phyloP scores from a whole-genome alignment of 2,113 vertebrate species.

The Sander vitreus region DNA sequence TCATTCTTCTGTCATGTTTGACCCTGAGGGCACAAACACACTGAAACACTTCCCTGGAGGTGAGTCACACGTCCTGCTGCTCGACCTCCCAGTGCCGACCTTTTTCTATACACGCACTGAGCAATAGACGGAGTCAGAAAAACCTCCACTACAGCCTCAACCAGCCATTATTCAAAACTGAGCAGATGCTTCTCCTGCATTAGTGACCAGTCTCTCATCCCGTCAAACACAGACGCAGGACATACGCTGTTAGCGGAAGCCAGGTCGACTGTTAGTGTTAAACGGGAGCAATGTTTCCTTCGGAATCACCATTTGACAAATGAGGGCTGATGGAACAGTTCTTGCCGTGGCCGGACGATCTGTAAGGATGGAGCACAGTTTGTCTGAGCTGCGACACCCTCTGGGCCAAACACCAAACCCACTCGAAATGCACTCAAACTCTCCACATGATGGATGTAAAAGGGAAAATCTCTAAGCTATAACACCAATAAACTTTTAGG shows the following conservation, averaged over 20 bases:
- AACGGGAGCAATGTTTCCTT: conserved; percentile 64
- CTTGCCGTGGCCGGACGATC: conserved; percentile 47
- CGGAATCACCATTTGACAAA: conserved; percentile 64
- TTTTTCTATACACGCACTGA: conserved; percentile 29
- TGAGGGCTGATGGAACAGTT: conserved; percentile 62
- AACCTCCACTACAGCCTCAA: conserved; percentile 32
- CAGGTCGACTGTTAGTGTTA: conserved; percentile 64
- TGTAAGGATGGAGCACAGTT: conserved; percentile 52
- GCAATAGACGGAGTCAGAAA: conserved; percentile 17
- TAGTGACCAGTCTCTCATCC: conserved; percentile 49
- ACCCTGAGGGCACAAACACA: conserved; percentile 18
- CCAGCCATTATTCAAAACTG: conserved; percentile 62
- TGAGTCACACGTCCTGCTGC: not conserved
- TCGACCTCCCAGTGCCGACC: conserved; percentile 10
- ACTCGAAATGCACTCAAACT: conserved; percentile 51
- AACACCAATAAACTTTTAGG: conserved; percentile 3
- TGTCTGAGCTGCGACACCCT: conserved; percentile 37
- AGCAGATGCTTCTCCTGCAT: conserved; percentile 63
- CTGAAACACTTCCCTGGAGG: conserved; percentile 11
- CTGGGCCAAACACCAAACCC: conserved; percentile 37
- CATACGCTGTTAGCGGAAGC: conserved; percentile 65
- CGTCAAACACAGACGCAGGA: conserved; percentile 53
- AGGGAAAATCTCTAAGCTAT: conserved; percentile 21
- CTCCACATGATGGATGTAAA: conserved; percentile 45
- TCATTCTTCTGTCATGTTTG: conserved; percentile 45